Evolutionary conservation across 2,113 vertebrate genomes (phyloP), one percentile per base, ranked within the genome.

Genomic region (Nerophis ophidion): DNA sequence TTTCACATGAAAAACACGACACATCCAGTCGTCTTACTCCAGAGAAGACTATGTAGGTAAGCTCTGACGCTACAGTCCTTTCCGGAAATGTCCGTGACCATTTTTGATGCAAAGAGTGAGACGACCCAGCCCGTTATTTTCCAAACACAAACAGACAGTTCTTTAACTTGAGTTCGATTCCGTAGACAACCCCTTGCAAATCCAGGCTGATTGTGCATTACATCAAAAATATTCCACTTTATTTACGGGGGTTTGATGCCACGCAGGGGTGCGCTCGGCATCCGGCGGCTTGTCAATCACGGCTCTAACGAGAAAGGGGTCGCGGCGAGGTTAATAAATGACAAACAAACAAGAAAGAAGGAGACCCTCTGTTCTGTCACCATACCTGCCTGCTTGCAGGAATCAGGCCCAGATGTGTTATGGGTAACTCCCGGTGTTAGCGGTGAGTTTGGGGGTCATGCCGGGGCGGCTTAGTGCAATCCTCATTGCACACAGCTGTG

Each of bases 391-490:
- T 80, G 70, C 76, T 71, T 50, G 61, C 34, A 49, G 58, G 80
- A 89, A 90, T 87, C 76, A 88, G 83, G 80, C 73, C 86, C 90
- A 91, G 87, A 91, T 91, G 90, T 90, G 83, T 84, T 85, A 79
- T 84, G 76, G 75, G 76, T 82, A 86, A 75, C 79, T 81, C 79
- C 79, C 16, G 57, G 68, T 84, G 72, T 79, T 81, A 81, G 79
- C 36, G 34, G 73, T 60, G 74, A 80, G 74, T 81, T 33, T 14
- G 33, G 66, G 79, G 87, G 86, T 89, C 87, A 87, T 7, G 35
- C 56, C 38, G 71, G 69, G 83, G 74, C 40, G 60, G 63, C 67
- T 72, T 65, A 47, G 71, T 68, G 60, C 42, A 53, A 73, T 79
- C 75, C 79, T 91, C 86, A 87, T 89, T 88, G 85, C 80, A 73